Evolutionary conservation across 1,140 invertebrate species (phyloP), one percentile per base, ranked within the genome.

Genomic region (Diabrotica undecimpunctata): DNA sequence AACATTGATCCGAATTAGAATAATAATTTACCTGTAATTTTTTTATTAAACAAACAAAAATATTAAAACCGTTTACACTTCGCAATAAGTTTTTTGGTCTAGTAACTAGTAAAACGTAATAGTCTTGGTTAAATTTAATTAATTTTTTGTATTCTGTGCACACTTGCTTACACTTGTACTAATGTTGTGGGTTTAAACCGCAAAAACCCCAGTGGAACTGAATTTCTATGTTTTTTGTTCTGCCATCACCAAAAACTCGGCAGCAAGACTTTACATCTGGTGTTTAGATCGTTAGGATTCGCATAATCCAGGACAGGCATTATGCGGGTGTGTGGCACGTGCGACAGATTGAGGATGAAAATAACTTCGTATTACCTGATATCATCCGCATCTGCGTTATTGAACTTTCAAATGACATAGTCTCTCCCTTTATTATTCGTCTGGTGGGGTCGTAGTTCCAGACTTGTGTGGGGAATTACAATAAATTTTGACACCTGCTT

Each of bases 281-380:
- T 46, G 41, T 46, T 10, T 46, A 46, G 41, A n/a, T 46, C 41
- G 41, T 46, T 46, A 46, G 41, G 41, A n/a, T n/a, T 46, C 41
- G 41, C 41, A 46, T 46, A 46, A 46, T 46, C 41, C 41, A n/a
- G 41, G 8, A n/a, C n/a, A 46, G 41, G 41, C 41, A 46, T 10
- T 46, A 46, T 46, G 41, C 41, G 41, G 41, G 41, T 46, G 41
- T 46, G 41, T 46, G 41, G 41, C 41, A 46, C 41, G 41, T 46
- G 41, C 41, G 41, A 46, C 41, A 46, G 8, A 46, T 46, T 46
- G 41, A 46, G 41, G 41, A 46, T 46, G 41, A 46, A 46, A 46
- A 46, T 46, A 46, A 46, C 41, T 46, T 46, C n/a, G 41, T 46
- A 46, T 46, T 46, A 46, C 41, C 41, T 46, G 41, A 46, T 46